Base-by-base conservation (phyloP, 2,888 invertebrate species). In the Plagiodera versicolora region DNA sequence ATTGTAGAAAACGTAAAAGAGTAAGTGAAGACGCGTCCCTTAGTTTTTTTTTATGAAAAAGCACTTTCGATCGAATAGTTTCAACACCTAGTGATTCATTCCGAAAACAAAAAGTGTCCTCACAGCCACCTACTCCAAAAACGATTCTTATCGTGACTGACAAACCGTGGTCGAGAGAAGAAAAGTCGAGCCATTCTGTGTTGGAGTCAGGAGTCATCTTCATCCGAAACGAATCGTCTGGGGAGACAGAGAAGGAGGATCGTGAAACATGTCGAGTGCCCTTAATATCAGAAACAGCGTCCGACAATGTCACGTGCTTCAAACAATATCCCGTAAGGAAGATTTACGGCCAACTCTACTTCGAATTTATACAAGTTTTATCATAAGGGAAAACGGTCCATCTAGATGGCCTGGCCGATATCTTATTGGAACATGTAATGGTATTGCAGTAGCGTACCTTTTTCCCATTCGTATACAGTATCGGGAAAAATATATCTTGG, bases 331-430 rank as follows among this genome's bases (percentile, higher is more conserved):
- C 74, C 75, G 73, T 74, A 74, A 68, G 72, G 68, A 71, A 77
- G 75, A 76, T 77, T 76, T 77, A 75, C 74, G 67, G 72, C 70
- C 64, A 68, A 70, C 66, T 72, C 70, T 67, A 70, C 69, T 71
- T 67, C 71, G 76, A 77, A 76, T 78, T 77, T 77, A 77, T 77
- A 75, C 76, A 76, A 76, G 73, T 77, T 76, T 76, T 74, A 75
- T 74, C 75, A 75, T 71, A 73, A 73, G 70, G 68, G 71, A 74
- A 39, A 39, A 72, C 72, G 75, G 72, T 75, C 24, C 24, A 24
- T 24, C 71, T 73, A 70, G 68, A 69, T 72, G 69, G 54, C 50
- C 55, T 44, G 56, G 49, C 50, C 58, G 61, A 66, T 66, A 63
- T 66, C 66, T 66, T 64, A 61, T 61, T 58, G 66, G 61, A 64